Conservation (phyloP, 2,888 invertebrate species). For the Hololepta plana region DNA sequence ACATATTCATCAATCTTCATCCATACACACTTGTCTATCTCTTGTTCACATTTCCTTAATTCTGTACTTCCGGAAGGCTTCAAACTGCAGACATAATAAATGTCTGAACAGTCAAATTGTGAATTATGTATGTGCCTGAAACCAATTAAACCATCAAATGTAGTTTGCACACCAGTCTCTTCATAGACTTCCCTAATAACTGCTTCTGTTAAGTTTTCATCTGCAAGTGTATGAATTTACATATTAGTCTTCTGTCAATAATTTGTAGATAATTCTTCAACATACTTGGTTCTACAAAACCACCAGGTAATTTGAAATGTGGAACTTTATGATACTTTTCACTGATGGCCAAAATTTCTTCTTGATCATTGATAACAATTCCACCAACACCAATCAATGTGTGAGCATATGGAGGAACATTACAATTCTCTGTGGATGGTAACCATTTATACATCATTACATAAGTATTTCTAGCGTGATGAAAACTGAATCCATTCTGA, state of each 20-base stretch:
- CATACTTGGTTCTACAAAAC: slow-evolving; percentile 69
- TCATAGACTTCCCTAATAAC: slow-evolving; percentile 75
- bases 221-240: slow-evolving; percentile 28
- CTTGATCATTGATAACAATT: slow-evolving; percentile 59
- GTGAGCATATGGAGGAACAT: slow-evolving; percentile 64
- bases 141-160: slow-evolving; percentile 57
- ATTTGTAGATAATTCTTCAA: not conserved
- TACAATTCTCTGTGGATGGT: slow-evolving; percentile 35
- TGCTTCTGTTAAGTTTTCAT: slow-evolving; percentile 67
- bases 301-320: slow-evolving; percentile 85
- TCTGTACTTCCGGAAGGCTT: slow-evolving; percentile 41
- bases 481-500: slow-evolving; percentile 63
- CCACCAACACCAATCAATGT: slow-evolving; percentile 73
- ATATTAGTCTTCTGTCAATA: slow-evolving; percentile 1
- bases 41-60: slow-evolving; percentile 51
- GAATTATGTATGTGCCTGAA: slow-evolving; percentile 62
- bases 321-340: slow-evolving; percentile 44
- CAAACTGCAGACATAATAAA: slow-evolving; percentile 63
- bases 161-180: slow-evolving; percentile 69
- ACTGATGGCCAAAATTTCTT: slow-evolving; percentile 62
- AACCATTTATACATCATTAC: slow-evolving; percentile 75
- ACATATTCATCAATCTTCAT: slow-evolving; percentile 61
- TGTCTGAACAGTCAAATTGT: slow-evolving; percentile 69
- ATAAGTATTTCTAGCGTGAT: slow-evolving; percentile 64
- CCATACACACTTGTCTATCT: slow-evolving; percentile 67